Conservation (phyloP, 2,888 invertebrate species). For the Odiellus spinosus region DNA sequence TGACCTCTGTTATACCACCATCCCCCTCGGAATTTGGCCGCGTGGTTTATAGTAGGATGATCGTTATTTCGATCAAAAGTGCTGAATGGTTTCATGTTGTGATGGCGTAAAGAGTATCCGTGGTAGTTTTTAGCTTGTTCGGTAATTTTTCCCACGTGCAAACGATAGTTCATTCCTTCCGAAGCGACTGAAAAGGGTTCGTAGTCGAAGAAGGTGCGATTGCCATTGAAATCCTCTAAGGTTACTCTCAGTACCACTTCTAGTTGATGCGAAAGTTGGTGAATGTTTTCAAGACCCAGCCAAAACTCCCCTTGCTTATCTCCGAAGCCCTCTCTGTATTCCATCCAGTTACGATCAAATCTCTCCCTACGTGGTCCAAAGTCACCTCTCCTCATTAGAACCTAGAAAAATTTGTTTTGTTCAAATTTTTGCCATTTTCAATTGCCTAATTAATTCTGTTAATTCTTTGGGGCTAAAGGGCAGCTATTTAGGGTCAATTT, state of each 20-base stretch:
- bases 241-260: constrained; percentile 25
- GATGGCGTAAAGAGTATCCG: constrained; percentile 31
- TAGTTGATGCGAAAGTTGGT: constrained; percentile 15
- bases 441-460: neutral
- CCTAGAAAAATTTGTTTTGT: constrained; percentile 17
- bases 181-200: constrained; percentile 23
- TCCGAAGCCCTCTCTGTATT: constrained; percentile 18
- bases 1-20: constrained; percentile 45
- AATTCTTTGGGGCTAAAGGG: too few species aligned
- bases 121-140: constrained; percentile 21
- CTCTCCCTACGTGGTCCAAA: constrained; percentile 23
- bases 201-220: constrained; percentile 26
- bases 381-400: constrained; percentile 29
- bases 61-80: constrained; percentile 37
- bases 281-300: constrained; percentile 16
- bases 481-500: too few species aligned
- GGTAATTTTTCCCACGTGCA: constrained; percentile 27
- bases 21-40: constrained; percentile 39
- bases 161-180: constrained; percentile 21
- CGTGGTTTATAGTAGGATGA: constrained; percentile 33
- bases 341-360: constrained; percentile 16
- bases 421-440: neutral
- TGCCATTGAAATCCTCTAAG: constrained; percentile 30
- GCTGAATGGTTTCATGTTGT: constrained; percentile 37
- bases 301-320: constrained; percentile 17